Base-by-base conservation (phyloP, 2,888 invertebrate species). In the Metalampra italica region DNA sequence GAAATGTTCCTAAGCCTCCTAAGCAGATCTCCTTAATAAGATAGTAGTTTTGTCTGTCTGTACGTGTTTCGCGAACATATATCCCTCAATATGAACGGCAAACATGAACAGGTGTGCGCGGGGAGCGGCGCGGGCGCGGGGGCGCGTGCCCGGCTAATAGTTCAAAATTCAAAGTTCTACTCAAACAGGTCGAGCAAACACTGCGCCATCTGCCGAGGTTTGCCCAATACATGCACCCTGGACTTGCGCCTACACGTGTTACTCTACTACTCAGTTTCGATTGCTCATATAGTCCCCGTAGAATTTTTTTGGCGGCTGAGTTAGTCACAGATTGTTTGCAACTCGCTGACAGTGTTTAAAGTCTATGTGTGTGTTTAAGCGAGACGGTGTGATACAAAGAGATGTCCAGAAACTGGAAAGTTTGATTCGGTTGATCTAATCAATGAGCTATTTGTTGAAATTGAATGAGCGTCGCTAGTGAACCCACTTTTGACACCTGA, bases 151-250 rank as follows among this genome's bases (percentile, higher is more conserved):
- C 62, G 71, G 72, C 75, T 80, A 82, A 83, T 82, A 85, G 88
- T 84, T 85, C 71, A 75, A 83, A 88, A 83, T 85, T 86, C 88
- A 85, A 87, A 89, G 78, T 88, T 82, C 73, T 75, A 66, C 77
- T 79, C 79, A 75, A 86, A 82, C 78, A 76, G 71, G 61, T 61
- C 68, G 75, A 53, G 82, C 75, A 89, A 89, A 89, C 88, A 89
- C 88, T 89, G 78, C 75, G 78, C 87, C 88, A 89, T 88, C 88
- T 89, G 88, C 72, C 83, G 71, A 57, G 64, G 71, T 78, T 79
- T 75, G 70, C 68, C 64, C 68, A 65, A 70, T 72, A 72, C 73
- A 71, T 62, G 65, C 68, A 47, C 51, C 53, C 64, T 60, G 63
- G 66, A 60, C 66, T 68, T 62, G 54, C 52, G 54, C 58, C 57